Base-by-base conservation (phyloP, 2,113 vertebrate species). In the Chaenocephalus aceratus region DNA sequence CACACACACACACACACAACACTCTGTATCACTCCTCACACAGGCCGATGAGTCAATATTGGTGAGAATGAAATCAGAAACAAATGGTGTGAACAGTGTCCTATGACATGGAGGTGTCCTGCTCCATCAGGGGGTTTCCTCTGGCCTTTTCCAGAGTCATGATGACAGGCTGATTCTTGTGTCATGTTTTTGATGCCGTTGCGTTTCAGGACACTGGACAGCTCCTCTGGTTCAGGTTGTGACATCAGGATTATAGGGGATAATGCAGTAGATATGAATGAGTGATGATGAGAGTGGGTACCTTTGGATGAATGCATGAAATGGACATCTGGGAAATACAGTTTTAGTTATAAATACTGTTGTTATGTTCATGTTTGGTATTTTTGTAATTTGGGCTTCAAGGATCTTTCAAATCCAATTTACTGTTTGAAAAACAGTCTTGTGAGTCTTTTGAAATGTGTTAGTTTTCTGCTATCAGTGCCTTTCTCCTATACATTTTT, bases 21-120 rank as follows among this genome's bases (percentile, higher is more conserved):
- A 70, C 75, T n/a, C 61, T 10, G 26, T 59, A 74, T 84, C 83
- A 74, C 83, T 81, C 84, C 82, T 80, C 81, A 83, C 71, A 66
- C 77, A 75, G 62, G 74, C 80, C 75, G 87, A 88, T 92, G 91
- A 87, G 83, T 88, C 87, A 87, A 86, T 82, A 88, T 85, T 52
- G 75, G 72, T 63, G 82, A 62, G 72, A 86, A 88, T 58, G 61
- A 76, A 82, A 83, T 82, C 63, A 59, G 61, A 81, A 81, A 69
- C 66, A 84, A 89, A 84, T 75, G 70, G 49, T 78, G 88, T 61
- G 71, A 85, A 78, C 18, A 11, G 15, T 63, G 75, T 83, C 62
- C 59, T 71, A 56, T 68, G 81, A 73, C 82, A 77, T 21, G 60
- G 74, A 77, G 86, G 75, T 86, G 82, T 60, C 26, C 61, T 30